A percentile compares a stretch with the other conserved stretches of the same genome.
These are phyloP conservation scores for Chondrosia reniformis DNA, from an alignment of 37 sponge, comb jelly and placozoan genomes.

Conservation along the genomic window DNA sequence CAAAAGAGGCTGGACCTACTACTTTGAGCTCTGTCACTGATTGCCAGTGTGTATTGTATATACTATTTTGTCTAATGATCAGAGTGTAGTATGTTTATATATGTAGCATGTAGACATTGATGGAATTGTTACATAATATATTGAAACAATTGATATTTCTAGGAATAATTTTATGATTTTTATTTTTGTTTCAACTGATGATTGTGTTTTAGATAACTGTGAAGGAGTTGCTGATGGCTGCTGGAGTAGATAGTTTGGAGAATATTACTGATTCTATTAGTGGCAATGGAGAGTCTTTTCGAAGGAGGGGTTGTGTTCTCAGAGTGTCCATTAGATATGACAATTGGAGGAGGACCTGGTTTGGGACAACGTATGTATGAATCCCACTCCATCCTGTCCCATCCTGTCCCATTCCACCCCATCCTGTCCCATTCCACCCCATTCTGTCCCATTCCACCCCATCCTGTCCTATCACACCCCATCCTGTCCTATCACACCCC, in stretches of 20 bases:
- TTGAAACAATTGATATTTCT: too few relatives aligned
- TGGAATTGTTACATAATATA: too few relatives aligned
- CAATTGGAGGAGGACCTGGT: conserved; percentile 60
- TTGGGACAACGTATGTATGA: conserved; percentile 59
- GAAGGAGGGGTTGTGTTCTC: conserved; percentile 71
- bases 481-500: background rate
- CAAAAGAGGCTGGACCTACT: too few relatives aligned
- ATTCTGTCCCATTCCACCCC: background rate
- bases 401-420: background rate
- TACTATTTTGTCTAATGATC: too few relatives aligned
- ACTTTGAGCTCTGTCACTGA: too few relatives aligned
- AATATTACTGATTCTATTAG: conserved; percentile 56
- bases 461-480: background rate
- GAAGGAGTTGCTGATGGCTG: conserved; percentile 62
- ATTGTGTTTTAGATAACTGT: conserved; percentile 36
- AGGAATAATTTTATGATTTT: too few relatives aligned
- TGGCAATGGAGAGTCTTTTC: conserved; percentile 52
- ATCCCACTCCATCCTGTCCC: background rate
- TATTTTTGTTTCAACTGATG: too few relatives aligned
- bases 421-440: background rate
- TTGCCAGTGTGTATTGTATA: too few relatives aligned
- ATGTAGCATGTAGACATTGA: too few relatives aligned
- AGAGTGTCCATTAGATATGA: conserved; percentile 70
- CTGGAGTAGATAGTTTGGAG: conserved; percentile 69
- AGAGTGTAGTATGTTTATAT: too few relatives aligned